Percentiles rank a stretch among this genome's conserved stretches.
phyloP scores from a whole-genome alignment of 2,797 vertebrate genomes.

The Cheirogaleus major region DNA sequence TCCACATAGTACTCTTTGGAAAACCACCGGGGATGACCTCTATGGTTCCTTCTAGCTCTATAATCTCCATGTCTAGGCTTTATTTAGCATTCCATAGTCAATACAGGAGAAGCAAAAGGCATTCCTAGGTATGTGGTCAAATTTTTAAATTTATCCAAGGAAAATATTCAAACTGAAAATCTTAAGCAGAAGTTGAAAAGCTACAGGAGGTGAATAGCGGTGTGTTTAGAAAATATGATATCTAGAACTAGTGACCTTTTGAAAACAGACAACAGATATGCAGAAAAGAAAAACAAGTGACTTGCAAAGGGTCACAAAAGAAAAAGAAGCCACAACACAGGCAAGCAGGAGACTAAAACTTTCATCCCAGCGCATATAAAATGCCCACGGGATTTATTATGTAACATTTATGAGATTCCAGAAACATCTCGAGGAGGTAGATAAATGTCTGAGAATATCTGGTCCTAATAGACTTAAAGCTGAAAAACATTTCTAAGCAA shows the following conservation, averaged over 20 bases:
- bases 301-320: not conserved
- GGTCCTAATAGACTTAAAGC: not conserved
- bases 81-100: not conserved
- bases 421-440: not conserved
- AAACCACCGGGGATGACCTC: too few relatives aligned
- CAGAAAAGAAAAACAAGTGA: constrained; percentile 6
- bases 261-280: constrained; percentile 50
- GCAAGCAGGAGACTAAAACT: constrained; percentile 1
- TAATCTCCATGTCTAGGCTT: not conserved
- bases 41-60: not conserved
- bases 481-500: constrained; percentile 17
- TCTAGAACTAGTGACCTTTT: constrained; percentile 2
- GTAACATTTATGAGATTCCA: constrained; percentile 40
- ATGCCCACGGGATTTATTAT: not conserved
- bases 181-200: not conserved
- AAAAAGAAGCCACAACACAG: constrained; percentile 36
- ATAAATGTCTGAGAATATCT: not conserved
- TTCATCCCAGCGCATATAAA: not conserved
- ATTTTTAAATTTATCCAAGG: not conserved
- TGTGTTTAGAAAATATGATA: not conserved
- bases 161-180: not conserved
- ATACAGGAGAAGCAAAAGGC: not conserved
- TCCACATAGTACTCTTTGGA: not conserved
- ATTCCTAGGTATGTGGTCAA: not conserved
- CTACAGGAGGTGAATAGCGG: not conserved